Conservation (phyloP, 53 echinoderm and acorn worm species). For the Patiria pectinifera region DNA sequence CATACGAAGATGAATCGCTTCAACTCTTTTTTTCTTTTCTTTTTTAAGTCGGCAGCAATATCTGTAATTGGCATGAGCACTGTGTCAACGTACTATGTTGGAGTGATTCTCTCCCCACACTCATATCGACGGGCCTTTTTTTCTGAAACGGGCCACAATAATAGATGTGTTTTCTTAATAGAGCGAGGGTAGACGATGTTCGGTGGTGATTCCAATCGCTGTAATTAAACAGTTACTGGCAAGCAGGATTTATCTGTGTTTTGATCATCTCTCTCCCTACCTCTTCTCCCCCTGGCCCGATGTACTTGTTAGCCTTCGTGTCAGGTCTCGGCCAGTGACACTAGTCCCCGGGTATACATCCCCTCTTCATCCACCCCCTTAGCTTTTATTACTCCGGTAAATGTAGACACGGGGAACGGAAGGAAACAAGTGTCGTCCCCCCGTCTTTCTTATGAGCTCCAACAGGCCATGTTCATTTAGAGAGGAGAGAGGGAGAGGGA, state of each 20-base stretch:
- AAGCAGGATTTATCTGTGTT: conserved; percentile 48
- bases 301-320: conserved; percentile 50
- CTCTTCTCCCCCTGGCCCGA: background rate
- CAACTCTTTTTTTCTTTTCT: background rate
- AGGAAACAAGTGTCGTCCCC: conserved; percentile 69
- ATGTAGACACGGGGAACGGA: conserved; percentile 58
- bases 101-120: background rate
- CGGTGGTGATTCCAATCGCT: conserved; percentile 53
- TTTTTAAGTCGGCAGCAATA: conserved; percentile 15
- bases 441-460: conserved; percentile 48
- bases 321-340: conserved; percentile 49
- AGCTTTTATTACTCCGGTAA: conserved; percentile 64
- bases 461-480: conserved; percentile 48
- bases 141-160: conserved; percentile 21
- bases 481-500: background rate
- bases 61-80: conserved; percentile 5
- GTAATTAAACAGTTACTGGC: conserved; percentile 62
- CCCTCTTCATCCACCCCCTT: conserved; percentile 30
- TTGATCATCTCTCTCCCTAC: conserved; percentile 24
- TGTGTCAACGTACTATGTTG: conserved; percentile 21
- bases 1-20: background rate
- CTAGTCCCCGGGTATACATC: conserved; percentile 8
- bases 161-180: conserved; percentile 53
- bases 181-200: conserved; percentile 50
- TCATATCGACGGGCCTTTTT: background rate